phyloP scores from a whole-genome alignment of 2,797 vertebrate species.

The Sparidentex hasta region DNA sequence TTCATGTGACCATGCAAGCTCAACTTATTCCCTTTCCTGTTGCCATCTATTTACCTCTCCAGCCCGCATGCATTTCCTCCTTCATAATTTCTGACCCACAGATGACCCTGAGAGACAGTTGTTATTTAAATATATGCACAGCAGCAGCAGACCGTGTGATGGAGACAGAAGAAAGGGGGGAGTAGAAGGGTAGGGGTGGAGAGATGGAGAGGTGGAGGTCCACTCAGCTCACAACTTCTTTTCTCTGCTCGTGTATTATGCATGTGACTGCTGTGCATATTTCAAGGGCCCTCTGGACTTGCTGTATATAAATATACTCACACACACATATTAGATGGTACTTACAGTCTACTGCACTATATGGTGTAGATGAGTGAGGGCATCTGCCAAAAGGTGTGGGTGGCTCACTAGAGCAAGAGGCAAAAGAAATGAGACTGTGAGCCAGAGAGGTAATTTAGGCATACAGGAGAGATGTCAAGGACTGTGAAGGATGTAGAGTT shows the following conservation, averaged over 20 bases:
- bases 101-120: constrained; percentile 72
- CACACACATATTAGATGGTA: constrained; percentile 44
- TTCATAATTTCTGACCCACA: constrained; percentile 69
- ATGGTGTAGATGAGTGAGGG: constrained; percentile 51
- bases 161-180: constrained; percentile 47
- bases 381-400: constrained; percentile 74
- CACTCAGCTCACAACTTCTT: constrained; percentile 74
- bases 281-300: constrained; percentile 83
- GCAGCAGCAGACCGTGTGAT: constrained; percentile 63
- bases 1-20: constrained; percentile 27
- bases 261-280: constrained; percentile 83
- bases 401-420: constrained; percentile 69
- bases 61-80: constrained; percentile 35
- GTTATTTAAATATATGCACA: constrained; percentile 78
- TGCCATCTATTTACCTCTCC: constrained; percentile 31
- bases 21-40: constrained; percentile 36
- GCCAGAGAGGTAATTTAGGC: constrained; percentile 50
- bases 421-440: constrained; percentile 55
- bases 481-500: constrained; percentile 48
- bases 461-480: constrained; percentile 65
- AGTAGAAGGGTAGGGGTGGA: constrained; percentile 30
- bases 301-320: constrained; percentile 42
- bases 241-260: constrained; percentile 83
- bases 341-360: constrained; percentile 61
- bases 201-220: constrained; percentile 75